Evolutionary conservation across 2,888 invertebrate species (phyloP).

Genomic region (Pachymerium ferrugineum): DNA sequence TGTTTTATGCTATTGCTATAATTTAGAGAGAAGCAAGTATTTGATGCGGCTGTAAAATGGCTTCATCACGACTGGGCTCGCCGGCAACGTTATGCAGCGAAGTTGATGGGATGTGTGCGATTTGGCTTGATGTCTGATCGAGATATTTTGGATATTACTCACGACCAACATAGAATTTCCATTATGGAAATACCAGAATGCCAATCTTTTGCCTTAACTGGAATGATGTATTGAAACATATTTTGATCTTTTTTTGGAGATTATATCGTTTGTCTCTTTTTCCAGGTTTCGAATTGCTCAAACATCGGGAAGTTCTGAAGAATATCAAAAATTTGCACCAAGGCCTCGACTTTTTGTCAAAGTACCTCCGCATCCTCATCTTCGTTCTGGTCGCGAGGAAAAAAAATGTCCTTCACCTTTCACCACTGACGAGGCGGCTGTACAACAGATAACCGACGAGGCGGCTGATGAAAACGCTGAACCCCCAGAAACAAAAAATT

Average conservation of each 20-base stretch:
- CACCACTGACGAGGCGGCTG: too few species aligned
- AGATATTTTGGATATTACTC: background rate
- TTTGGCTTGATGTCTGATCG: constrained; percentile 27
- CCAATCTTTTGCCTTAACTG: background rate
- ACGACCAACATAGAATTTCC: background rate
- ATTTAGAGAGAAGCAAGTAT: constrained; percentile 23
- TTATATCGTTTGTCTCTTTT: background rate
- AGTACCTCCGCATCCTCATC: background rate
- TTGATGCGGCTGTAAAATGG: constrained; percentile 20
- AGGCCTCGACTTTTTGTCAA: background rate
- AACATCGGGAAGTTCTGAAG: background rate
- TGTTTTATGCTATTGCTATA: background rate
- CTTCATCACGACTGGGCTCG: background rate
- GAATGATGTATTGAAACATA: background rate
- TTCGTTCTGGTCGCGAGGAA: background rate
- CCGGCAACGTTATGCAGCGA: background rate
- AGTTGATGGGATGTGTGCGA: background rate
- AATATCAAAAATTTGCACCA: background rate
- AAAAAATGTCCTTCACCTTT: too few species aligned
- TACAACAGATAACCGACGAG: too few species aligned
- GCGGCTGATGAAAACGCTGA: too few species aligned
- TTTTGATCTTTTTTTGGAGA: background rate
- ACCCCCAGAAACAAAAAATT: too few species aligned
- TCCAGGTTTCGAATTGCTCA: background rate
- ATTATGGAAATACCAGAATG: constrained; percentile 7